A percentile compares a stretch with the other conserved stretches of the same genome.
Evolutionary conservation across 2,888 invertebrate genomes (phyloP).

Genomic region (Caenorhabditis japonica): DNA sequence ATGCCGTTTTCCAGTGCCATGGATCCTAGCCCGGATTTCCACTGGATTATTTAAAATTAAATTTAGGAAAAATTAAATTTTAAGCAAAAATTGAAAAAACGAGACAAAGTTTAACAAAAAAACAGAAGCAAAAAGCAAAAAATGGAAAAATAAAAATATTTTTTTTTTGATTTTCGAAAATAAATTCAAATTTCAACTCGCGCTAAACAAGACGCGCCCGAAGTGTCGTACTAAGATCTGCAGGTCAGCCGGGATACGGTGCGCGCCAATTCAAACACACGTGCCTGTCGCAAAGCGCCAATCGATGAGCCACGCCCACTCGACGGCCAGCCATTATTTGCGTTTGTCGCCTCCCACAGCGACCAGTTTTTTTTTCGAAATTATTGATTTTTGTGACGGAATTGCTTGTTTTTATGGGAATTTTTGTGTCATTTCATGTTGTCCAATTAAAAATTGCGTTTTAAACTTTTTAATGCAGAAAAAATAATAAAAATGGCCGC

Average conservation of each 20-base stretch:
- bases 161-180: slow-evolving; percentile 47
- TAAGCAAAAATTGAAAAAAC: background rate
- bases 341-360: slow-evolving; percentile 1
- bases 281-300: background rate
- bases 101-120: background rate
- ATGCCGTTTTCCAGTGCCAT: no score
- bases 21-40: no score
- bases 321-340: slow-evolving; percentile 29
- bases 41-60: no score
- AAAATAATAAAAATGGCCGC: no score
- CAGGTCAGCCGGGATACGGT: slow-evolving; percentile 33
- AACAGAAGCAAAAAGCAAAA: no score
- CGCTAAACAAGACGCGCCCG: slow-evolving; percentile 29
- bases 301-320: slow-evolving; percentile 28
- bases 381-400: slow-evolving; percentile 17
- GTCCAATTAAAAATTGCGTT: no score
- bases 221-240: slow-evolving; percentile 40
- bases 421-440: no score
- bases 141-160: no score
- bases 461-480: no score
- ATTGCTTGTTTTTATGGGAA: no score
- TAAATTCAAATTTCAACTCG: slow-evolving; percentile 24
- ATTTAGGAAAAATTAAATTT: background rate
- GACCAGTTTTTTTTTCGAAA: background rate
- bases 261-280: slow-evolving; percentile 46